A percentile compares a stretch with the other conserved stretches of the same genome.
These are phyloP conservation scores for Ptilonorhynchus violaceus DNA, from an alignment of 2,113 vertebrate genomes.

Conservation along the genomic window DNA sequence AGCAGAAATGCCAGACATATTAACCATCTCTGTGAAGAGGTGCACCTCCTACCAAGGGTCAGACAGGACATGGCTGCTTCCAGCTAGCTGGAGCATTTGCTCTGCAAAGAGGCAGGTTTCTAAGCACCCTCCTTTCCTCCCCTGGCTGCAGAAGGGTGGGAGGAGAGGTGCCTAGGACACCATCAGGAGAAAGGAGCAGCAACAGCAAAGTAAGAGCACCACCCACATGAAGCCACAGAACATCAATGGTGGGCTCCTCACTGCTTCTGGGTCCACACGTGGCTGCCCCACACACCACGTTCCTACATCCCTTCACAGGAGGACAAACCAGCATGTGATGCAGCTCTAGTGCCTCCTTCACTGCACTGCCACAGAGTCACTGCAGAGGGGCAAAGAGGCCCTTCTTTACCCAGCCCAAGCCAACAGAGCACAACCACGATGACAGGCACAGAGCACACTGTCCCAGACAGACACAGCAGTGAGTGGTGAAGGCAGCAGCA, in stretches of 20 bases:
- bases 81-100: neutral
- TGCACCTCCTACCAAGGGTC: neutral
- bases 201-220: neutral
- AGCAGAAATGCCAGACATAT: accelerated
- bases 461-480: neutral
- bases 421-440: neutral
- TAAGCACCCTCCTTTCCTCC: neutral
- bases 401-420: neutral
- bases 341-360: neutral
- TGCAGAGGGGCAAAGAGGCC: neutral
- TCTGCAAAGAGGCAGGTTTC: neutral
- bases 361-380: neutral
- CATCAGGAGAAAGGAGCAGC: neutral
- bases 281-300: neutral
- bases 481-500: neutral
- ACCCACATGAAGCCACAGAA: accelerated
- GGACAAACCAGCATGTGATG: neutral
- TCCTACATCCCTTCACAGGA: neutral
- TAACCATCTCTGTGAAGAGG: neutral
- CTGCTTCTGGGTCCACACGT: accelerated
- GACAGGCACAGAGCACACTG: neutral
- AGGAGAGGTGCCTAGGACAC: neutral
- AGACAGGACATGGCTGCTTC: neutral
- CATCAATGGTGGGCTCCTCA: neutral
- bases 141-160: neutral